phyloP scores from a whole-genome alignment of 2,797 vertebrate species.

The Amazonetta brasiliensis region DNA sequence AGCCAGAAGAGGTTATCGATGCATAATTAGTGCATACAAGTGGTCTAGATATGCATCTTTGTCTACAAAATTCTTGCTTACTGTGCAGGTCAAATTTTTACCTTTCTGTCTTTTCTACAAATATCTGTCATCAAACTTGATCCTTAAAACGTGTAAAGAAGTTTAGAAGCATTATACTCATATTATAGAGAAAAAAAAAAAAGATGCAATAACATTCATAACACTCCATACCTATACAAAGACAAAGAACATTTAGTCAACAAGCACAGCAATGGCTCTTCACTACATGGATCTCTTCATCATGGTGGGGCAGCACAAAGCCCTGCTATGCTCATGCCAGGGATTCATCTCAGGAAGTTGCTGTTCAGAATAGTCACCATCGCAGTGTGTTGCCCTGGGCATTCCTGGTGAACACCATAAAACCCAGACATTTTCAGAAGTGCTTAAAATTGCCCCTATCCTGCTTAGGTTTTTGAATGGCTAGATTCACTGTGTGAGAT shows the following conservation, averaged over 20 bases:
- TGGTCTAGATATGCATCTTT: background rate
- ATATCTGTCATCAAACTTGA: background rate
- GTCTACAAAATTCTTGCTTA: background rate
- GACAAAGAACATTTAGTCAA: background rate
- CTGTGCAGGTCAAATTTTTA: background rate
- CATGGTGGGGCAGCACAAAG: rapidly evolving
- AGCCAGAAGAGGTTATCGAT: background rate
- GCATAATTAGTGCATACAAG: background rate
- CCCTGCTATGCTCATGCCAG: background rate
- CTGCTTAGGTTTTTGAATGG: background rate
- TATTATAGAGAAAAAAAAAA: background rate
- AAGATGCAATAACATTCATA: background rate
- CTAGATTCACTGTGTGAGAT: background rate
- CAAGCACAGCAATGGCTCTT: background rate
- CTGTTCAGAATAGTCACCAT: background rate
- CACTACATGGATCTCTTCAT: background rate
- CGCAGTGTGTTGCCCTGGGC: background rate
- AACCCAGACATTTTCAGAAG: background rate
- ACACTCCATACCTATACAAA: background rate
- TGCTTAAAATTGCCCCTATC: background rate
- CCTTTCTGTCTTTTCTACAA: background rate
- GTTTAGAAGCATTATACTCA: background rate
- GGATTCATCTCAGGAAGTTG: background rate
- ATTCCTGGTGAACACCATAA: background rate
- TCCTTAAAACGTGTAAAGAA: background rate